Evolutionary conservation across 2,113 vertebrate genomes (phyloP), one percentile per base, ranked within the genome.

Genomic region (Cyanoramphus novaezelandiae): DNA sequence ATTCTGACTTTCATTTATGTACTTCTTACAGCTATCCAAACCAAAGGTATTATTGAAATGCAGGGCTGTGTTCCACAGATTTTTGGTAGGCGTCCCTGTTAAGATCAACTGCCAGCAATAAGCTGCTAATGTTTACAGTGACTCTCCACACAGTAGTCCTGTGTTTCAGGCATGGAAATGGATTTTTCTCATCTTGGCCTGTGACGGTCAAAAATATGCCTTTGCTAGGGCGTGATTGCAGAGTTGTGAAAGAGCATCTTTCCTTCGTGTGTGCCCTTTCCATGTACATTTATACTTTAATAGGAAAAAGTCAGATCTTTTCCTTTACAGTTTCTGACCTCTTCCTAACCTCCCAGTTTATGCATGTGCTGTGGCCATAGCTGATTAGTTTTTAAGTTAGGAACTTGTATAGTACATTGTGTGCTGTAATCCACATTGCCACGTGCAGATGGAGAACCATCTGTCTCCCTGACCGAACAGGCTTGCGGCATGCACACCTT

Each of bases 41-140:
- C 94, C 84, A 72, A 95, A 96, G 75, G 87, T 92, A 93, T 96
- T 93, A 75, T 0, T 93, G 65, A 94, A 96, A 63, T 85, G 75
- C n/a, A 65, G 33, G n/a, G 39, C 82, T 3, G 10, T 92, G 59
- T 95, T 94, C 88, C 90, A 71, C 46, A 72, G 5, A 86, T 93
- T 97, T 97, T 89, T 93, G 76, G n/a, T 79, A 71, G 63, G 44
- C 23, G 3, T 94, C 70, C 50, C 49, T 69, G 65, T 82, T 78
- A 75, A 78, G 49, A 72, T 76, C 11, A 65, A 64, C 47, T 74
- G 52, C 74, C 79, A 86, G 89, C 80, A 91, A 75, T 80, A 76
- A 91, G 63, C 46, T 93, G 63, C 49, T 88, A 9, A 19, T 86
- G 28, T 92, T 90, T 88, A 90, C 87, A 69, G 50, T 78, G 35